Conservation (phyloP, 2,113 vertebrate genomes). For the Ceratotherium simum region DNA sequence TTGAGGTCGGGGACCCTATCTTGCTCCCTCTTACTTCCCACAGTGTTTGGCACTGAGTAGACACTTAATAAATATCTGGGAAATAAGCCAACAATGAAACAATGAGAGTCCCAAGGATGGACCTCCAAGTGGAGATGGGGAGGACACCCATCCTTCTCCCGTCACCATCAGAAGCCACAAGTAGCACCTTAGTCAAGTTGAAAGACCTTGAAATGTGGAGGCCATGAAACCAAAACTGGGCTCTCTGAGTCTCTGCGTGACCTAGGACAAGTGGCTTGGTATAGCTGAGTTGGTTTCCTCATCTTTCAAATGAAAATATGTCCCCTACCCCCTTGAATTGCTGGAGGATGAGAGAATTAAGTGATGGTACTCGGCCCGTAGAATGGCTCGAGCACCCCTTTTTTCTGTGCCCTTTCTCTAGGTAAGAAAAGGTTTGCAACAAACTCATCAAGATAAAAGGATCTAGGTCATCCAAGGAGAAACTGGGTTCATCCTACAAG, state of each 20-base stretch:
- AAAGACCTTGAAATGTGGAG: background rate
- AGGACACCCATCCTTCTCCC: background rate
- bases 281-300: background rate
- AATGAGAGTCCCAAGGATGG: background rate
- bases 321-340: background rate
- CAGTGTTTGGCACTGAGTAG: background rate
- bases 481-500: constrained; percentile 45
- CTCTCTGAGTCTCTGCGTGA: background rate
- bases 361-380: background rate
- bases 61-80: background rate
- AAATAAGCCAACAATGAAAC: background rate
- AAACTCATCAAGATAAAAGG: background rate
- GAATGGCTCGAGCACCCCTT: background rate
- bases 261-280: background rate
- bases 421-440: background rate
- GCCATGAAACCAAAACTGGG: background rate
- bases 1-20: background rate
- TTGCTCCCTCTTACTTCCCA: background rate
- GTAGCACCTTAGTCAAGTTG: background rate
- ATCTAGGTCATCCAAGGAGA: background rate
- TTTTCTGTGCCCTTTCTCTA: background rate
- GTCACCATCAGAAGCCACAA: background rate
- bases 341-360: background rate
- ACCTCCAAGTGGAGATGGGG: background rate
- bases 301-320: background rate